These are phyloP conservation scores for Hypsibius dujardini DNA, from an alignment of 1,140 invertebrate genomes.

Conservation along the genomic window DNA sequence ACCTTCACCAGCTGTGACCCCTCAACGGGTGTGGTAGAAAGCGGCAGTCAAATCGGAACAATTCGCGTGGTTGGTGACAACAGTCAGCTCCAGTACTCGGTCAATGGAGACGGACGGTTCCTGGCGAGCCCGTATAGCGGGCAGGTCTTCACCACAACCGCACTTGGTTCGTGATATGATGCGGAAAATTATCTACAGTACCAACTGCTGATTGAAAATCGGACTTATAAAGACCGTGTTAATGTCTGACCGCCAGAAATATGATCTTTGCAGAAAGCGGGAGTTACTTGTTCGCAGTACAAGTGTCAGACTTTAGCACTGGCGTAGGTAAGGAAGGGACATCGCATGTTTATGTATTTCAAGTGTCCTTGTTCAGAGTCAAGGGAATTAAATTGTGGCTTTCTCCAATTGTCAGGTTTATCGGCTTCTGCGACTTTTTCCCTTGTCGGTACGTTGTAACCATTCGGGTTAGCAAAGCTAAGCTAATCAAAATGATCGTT, in stretches of 20 bases:
- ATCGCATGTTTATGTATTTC: no score
- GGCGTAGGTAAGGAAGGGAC: no score
- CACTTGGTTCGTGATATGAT: neutral
- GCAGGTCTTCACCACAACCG: neutral
- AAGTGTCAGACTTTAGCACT: neutral
- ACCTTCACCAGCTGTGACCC: neutral
- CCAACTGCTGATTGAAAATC: no score
- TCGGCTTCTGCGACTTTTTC: neutral
- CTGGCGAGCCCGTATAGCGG: neutral
- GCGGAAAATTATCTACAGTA: no score
- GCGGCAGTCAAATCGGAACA: neutral
- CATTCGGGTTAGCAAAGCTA: no score
- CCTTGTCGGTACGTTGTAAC: neutral
- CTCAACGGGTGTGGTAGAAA: neutral
- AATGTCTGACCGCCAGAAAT: neutral
- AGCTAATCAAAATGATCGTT: no score
- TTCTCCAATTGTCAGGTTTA: no score
- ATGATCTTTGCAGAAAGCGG: neutral
- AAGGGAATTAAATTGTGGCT: no score
- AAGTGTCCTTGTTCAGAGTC: no score
- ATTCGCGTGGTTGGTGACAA: neutral
- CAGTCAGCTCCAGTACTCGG: conserved; percentile 3
- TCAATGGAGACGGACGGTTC: neutral
- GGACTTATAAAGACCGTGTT: neutral
- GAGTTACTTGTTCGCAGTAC: neutral